phyloP scores from a whole-genome alignment of 2,888 invertebrate species.

The Reticulitermes lucifugus region DNA sequence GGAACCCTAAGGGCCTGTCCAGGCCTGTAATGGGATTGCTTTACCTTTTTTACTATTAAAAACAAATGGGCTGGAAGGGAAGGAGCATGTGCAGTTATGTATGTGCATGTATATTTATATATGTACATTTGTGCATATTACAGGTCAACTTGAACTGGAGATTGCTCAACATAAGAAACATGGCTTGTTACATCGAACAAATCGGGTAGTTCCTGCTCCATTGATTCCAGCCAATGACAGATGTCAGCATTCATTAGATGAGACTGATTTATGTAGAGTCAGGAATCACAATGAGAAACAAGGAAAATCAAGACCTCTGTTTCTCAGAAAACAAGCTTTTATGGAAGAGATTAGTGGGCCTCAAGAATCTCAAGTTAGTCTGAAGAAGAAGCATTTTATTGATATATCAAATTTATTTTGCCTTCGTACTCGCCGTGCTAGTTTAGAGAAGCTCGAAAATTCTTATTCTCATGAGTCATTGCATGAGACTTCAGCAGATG shows the following conservation, averaged over 20 bases:
- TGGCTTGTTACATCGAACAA: conserved; percentile 39
- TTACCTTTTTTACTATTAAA: too few relatives aligned
- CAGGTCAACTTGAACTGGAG: conserved; percentile 50
- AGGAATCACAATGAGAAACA: not conserved
- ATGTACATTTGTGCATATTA: not conserved
- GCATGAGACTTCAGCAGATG: not conserved
- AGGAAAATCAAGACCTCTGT: not conserved
- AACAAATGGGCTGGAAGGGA: too few relatives aligned
- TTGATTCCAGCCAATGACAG: not conserved
- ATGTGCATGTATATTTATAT: too few relatives aligned
- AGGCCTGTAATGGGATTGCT: too few relatives aligned
- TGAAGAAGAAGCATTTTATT: not conserved
- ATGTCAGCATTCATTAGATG: not conserved
- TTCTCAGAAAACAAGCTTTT: conserved; percentile 32
- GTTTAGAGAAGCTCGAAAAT: not conserved
- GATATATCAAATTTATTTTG: not conserved
- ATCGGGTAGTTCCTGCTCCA: conserved; percentile 48
- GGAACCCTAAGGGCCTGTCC: too few relatives aligned
- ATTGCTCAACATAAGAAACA: conserved; percentile 24
- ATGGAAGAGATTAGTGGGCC: not conserved
- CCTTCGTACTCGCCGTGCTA: not conserved
- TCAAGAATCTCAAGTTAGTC: not conserved
- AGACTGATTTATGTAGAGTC: not conserved
- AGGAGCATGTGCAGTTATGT: too few relatives aligned
- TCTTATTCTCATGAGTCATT: not conserved